phyloP scores from a whole-genome alignment of 1,140 invertebrate genomes.

The Cheumatopsyche charites region DNA sequence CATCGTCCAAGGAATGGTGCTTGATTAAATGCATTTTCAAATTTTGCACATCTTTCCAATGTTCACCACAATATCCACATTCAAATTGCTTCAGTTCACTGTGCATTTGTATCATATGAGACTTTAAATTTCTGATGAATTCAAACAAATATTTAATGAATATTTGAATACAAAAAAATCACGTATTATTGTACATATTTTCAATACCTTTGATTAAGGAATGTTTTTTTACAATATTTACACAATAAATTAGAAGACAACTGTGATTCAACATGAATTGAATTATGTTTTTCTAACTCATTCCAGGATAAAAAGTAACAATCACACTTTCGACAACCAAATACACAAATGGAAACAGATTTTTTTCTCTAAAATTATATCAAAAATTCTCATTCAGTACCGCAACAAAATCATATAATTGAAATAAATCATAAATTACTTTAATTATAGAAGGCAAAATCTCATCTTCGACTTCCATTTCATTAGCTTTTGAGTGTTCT shows the following conservation, averaged over 20 bases:
- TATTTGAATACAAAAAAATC: not conserved
- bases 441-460: too few species aligned
- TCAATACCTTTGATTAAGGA: slow-evolving; percentile 31
- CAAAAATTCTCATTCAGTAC: not conserved
- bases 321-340: slow-evolving; percentile 38
- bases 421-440: too few species aligned
- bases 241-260: not conserved
- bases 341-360: slow-evolving; percentile 9
- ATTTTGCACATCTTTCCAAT: slow-evolving; percentile 11
- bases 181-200: not conserved
- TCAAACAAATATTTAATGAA: slow-evolving; percentile 8
- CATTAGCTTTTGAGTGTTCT: too few species aligned
- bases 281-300: slow-evolving; percentile 29
- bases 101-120: slow-evolving; percentile 30
- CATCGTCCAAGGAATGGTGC: slow-evolving; percentile 9
- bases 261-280: not conserved
- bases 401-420: too few species aligned
- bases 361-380: not conserved
- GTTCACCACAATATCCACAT: slow-evolving; percentile 39
- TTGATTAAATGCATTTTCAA: slow-evolving; percentile 30
- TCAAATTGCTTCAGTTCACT: slow-evolving; percentile 32
- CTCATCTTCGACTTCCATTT: too few species aligned
- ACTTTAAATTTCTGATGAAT: slow-evolving; percentile 26
- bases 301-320: slow-evolving; percentile 29
- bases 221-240: slow-evolving; percentile 25